Base-by-base conservation (phyloP, 2,797 vertebrate species). In the Percopsis omiscomaycus region DNA sequence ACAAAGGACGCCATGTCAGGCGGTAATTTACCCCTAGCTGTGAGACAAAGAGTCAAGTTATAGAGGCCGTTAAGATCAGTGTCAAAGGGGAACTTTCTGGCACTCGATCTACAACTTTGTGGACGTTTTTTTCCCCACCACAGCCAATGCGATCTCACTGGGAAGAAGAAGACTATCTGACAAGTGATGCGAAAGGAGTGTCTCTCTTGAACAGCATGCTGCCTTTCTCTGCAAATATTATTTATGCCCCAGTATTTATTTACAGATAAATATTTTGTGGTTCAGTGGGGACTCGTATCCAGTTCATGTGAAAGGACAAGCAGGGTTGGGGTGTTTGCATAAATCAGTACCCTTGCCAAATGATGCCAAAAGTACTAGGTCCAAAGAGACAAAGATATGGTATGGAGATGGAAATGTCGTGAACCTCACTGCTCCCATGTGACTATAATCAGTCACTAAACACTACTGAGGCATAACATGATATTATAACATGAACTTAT, bases 271-370 rank as follows among this genome's bases (percentile, higher is more conserved):
- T 83, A 86, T 85, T 89, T 89, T 67, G 86, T 81, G 75, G 80
- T 85, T 79, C 90, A 80, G 75, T 27, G 56, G 86, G 84, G 87
- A 85, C 84, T 83, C 44, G 49, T 85, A 75, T 85, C 81, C 86
- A 80, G 81, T 84, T 89, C 85, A 89, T 91, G 89, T 87, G 86
- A 89, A 91, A 88, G 72, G 86, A 81, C 74, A 83, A 86, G 75
- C 77, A 66, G 82, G 81, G 75, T 73, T 75, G 69, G 77, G 70
- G 75, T 83, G 85, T 85, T 89, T 90, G 82, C 86, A 87, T 90
- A 90, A 92, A 91, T 91, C 86, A 90, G 73, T 70, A 53, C 69
- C 68, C 64, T 66, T 88, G 84, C 84, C 86, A 89, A 89, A 87
- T 75, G 81, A 87, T 4, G 8, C 5, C 37, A 37, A 68, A 68